These are phyloP conservation scores for Metacarcinus magister DNA, from an alignment of 2,888 invertebrate species.

Conservation along the genomic window DNA sequence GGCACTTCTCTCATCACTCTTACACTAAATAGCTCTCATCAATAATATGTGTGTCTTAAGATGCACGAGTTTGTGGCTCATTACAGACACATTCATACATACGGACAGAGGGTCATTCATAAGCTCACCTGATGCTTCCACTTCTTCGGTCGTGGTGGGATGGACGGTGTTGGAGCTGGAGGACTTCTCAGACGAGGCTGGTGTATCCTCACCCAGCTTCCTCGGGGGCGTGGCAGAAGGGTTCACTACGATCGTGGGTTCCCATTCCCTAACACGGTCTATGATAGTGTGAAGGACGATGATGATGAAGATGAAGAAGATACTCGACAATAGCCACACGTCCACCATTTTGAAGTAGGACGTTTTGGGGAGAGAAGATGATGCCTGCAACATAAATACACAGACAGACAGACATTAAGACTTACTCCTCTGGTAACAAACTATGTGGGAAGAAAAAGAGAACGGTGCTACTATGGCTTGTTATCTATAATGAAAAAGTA, in stretches of 20 bases:
- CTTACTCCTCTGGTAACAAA: neutral
- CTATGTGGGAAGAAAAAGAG: neutral
- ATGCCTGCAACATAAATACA: slow-evolving; percentile 66
- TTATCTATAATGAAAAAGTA: no score
- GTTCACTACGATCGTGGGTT: neutral
- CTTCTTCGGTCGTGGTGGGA: neutral
- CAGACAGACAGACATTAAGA: neutral
- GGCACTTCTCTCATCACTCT: no score
- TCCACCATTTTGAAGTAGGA: slow-evolving; percentile 81
- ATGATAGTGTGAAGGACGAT: slow-evolving; percentile 80
- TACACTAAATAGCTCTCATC: neutral
- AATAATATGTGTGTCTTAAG: neutral
- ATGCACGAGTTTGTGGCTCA: neutral
- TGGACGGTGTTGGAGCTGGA: slow-evolving; percentile 70
- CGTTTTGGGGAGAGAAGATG: slow-evolving; percentile 79
- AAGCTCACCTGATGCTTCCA: neutral
- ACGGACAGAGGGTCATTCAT: neutral
- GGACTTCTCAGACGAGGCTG: slow-evolving; percentile 48
- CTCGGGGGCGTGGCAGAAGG: neutral
- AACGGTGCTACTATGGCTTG: no score
- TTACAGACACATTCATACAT: no score
- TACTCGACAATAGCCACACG: slow-evolving; percentile 81
- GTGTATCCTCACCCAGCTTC: neutral
- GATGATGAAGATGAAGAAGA: slow-evolving; percentile 80
- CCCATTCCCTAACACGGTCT: slow-evolving; percentile 74